phyloP scores from a whole-genome alignment of 64 coral and sea anemone species.

The Actinia equina region DNA sequence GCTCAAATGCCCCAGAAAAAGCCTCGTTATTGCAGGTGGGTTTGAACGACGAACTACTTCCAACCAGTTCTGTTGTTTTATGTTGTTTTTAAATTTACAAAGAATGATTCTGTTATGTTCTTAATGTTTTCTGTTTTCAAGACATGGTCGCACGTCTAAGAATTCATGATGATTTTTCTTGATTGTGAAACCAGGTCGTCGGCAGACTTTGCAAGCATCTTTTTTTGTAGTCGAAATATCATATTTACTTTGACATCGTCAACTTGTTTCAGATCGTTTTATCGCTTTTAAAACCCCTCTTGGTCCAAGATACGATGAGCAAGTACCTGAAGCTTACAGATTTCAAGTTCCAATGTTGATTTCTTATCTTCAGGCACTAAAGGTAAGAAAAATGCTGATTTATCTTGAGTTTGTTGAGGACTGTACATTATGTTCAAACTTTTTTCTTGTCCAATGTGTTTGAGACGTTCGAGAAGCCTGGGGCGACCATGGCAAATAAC shows the following conservation, averaged over 20 bases:
- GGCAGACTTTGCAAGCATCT: background rate
- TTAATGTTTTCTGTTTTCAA: background rate
- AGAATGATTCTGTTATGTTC: background rate
- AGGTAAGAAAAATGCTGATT: conserved; percentile 31
- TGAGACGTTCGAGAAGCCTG: background rate
- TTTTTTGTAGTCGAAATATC: background rate
- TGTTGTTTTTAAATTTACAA: background rate
- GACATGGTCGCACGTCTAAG: background rate
- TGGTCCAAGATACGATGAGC: conserved; percentile 77
- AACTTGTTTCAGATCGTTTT: conserved; percentile 74
- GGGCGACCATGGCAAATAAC: background rate
- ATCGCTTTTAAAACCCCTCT: conserved; percentile 95
- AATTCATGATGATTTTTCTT: background rate
- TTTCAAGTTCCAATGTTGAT: conserved; percentile 93
- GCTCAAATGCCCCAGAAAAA: conserved; percentile 93
- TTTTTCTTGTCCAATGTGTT: background rate
- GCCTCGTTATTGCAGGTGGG: conserved; percentile 81
- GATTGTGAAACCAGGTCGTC: background rate
- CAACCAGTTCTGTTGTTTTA: background rate
- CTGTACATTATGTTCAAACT: background rate
- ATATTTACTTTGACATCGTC: background rate
- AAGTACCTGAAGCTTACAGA: conserved; percentile 88
- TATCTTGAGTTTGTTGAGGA: background rate
- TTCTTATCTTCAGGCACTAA: conserved; percentile 65
- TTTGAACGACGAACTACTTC: background rate